Conservation (phyloP, 2,888 invertebrate species). For the Nomada hirtipes region DNA sequence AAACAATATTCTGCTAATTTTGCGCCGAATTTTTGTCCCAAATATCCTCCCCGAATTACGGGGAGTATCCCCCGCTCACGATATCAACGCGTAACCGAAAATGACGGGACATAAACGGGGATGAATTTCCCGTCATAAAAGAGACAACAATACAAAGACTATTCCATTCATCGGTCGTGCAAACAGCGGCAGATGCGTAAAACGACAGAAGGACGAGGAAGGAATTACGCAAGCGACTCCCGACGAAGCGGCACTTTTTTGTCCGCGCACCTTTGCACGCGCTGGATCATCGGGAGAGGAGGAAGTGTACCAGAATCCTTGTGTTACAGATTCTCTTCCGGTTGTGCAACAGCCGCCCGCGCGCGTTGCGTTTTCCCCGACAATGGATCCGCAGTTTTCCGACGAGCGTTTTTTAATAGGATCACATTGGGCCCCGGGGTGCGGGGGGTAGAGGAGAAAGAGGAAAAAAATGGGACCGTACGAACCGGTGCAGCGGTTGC, state of each 20-base stretch:
- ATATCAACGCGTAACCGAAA: no score
- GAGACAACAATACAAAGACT: background rate
- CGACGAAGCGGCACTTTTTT: conserved; percentile 25
- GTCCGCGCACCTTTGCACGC: conserved; percentile 11
- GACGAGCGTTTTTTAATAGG: conserved; percentile 68
- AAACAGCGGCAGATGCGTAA: conserved; percentile 11
- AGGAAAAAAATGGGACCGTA: conserved; percentile 31
- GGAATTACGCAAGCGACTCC: conserved; percentile 23
- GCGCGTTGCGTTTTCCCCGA: conserved; percentile 39
- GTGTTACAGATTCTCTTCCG: conserved; percentile 66
- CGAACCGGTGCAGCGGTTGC: conserved; percentile 71
- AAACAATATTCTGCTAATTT: no score
- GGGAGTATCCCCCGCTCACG: no score
- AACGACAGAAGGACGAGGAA: conserved; percentile 19
- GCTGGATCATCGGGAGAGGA: conserved; percentile 12
- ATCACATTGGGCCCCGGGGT: conserved; percentile 6
- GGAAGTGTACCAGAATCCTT: conserved; percentile 33
- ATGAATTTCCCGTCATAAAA: no score
- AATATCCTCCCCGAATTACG: no score
- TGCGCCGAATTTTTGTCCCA: no score
- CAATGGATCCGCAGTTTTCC: conserved; percentile 68
- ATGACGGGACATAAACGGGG: no score
- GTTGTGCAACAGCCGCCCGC: conserved; percentile 65
- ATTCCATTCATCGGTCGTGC: background rate
- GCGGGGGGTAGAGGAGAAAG: background rate